These are phyloP conservation scores for Hydropotes inermis DNA, from an alignment of 2,113 vertebrate species.

Conservation along the genomic window DNA sequence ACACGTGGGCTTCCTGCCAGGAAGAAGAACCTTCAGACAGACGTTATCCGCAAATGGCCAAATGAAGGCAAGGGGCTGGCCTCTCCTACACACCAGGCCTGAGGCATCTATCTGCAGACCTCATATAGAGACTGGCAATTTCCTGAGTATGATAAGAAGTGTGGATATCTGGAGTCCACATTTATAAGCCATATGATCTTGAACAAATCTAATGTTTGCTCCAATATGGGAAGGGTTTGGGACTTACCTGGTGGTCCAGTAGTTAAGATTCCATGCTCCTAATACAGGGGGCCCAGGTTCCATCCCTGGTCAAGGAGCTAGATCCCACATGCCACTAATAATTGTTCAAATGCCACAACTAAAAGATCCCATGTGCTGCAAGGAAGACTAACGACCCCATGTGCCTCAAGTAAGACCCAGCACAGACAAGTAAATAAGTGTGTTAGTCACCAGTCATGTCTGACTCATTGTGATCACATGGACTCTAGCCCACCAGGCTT, in stretches of 20 bases:
- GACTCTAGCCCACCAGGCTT: neutral
- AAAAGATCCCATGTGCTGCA: neutral
- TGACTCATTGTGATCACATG: neutral
- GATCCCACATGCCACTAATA: neutral
- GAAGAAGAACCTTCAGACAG: neutral
- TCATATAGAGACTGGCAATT: fast-evolving
- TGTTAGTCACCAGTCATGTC: neutral
- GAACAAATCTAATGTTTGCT: neutral
- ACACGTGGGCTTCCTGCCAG: too few relatives aligned
- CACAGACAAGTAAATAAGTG: neutral
- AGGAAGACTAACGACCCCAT: neutral
- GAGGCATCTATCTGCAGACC: neutral
- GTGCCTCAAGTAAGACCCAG: neutral
- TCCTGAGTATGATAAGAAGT: fast-evolving
- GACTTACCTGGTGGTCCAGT: neutral
- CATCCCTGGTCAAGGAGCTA: neutral
- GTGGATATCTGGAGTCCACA: neutral
- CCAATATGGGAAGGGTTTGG: neutral
- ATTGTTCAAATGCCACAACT: neutral
- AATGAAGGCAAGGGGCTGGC: too few relatives aligned
- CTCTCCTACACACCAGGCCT: neutral
- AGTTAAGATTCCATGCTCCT: neutral
- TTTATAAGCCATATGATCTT: neutral
- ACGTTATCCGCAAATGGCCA: fast-evolving
- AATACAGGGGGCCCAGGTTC: neutral